Evolutionary conservation across 2,113 vertebrate genomes (phyloP), one percentile per base, ranked within the genome.

Genomic region (Microcebus griseorufus): DNA sequence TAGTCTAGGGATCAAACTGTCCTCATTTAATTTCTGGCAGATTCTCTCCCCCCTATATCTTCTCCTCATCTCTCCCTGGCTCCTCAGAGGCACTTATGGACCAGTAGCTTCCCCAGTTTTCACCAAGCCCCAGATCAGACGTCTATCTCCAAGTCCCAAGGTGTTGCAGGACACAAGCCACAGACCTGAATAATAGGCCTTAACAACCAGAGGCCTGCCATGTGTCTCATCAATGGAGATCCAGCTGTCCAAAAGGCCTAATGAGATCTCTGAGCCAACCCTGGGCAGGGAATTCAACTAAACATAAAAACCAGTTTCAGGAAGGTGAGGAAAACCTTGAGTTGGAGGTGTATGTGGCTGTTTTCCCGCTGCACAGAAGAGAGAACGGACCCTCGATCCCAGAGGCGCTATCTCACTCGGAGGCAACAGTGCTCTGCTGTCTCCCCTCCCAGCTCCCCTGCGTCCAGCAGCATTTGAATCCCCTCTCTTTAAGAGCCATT

Each of bases 401-500:
- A 7, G 13, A 10, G 6, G 67, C 0, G 1, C 51, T 32, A 7
- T n/a, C 64, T 65, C 69, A 32, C 37, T 42, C 5, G 8, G 82
- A 75, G 45, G 6, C 60, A 23, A n/a, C 70, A 13, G 39, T 8
- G 70, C 11, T 1, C 25, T 67, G 20, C 60, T 3, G 14, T 16
- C 12, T 27, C 32, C 60, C 39, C 23, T 62, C 9, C 2, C 1
- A 2, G 42, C 17, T 69, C 53, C 18, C 48, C 45, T 58, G 29
- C 0, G 6, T 17, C 51, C 34, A 20, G 70, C 92, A 93, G 65
- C 83, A 29, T 51, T 48, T 14, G 10, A 79, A 78, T n/a, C 29
- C 48, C 69, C 69, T 82, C 87, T 81, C 53, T 76, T 34, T 95
- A 84, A 85, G 92, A 69, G 88, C 60, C 72, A 88, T 90, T 97